Evolutionary conservation across 2,797 vertebrate species (phyloP).

Genomic region (Paedocypris micromegethes): DNA sequence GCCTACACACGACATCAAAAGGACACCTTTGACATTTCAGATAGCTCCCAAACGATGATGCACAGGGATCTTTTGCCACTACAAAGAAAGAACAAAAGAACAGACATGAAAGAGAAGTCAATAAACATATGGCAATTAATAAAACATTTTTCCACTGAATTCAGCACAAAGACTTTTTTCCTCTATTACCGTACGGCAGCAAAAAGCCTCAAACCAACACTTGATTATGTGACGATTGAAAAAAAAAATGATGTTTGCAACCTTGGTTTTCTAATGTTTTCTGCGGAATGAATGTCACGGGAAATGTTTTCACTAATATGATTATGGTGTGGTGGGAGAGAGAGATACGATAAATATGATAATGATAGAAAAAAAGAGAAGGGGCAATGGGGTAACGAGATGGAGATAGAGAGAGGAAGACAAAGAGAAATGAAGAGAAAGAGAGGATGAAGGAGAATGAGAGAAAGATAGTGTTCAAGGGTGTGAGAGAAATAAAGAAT

Average conservation of each 20-base stretch:
- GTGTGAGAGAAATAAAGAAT: no score
- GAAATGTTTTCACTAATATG: no score
- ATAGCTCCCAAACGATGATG: slow-evolving; percentile 97
- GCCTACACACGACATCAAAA: slow-evolving; percentile 95
- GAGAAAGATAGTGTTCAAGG: no score
- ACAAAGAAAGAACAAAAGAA: slow-evolving; percentile 99
- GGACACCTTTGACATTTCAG: slow-evolving; percentile 97
- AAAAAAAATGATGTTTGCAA: slow-evolving; percentile 54
- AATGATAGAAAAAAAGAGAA: no score
- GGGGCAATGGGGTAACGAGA: no score
- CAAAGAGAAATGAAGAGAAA: no score
- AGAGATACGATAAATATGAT: no score
- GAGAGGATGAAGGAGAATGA: no score
- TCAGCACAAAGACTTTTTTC: slow-evolving; percentile 92
- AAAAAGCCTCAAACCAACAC: slow-evolving; percentile 67
- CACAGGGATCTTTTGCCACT: slow-evolving; percentile 97
- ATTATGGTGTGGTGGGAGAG: no score
- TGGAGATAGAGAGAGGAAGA: no score
- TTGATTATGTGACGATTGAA: slow-evolving; percentile 74
- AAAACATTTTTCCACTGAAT: slow-evolving; percentile 95
- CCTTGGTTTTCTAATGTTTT: not conserved
- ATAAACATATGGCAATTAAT: slow-evolving; percentile 99
- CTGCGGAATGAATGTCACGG: slow-evolving; percentile 1
- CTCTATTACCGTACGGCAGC: slow-evolving; percentile 74
- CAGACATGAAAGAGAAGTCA: slow-evolving; percentile 99